Evolutionary conservation across 2,797 vertebrate species (phyloP).

Genomic region (Coregonus sp.): DNA sequence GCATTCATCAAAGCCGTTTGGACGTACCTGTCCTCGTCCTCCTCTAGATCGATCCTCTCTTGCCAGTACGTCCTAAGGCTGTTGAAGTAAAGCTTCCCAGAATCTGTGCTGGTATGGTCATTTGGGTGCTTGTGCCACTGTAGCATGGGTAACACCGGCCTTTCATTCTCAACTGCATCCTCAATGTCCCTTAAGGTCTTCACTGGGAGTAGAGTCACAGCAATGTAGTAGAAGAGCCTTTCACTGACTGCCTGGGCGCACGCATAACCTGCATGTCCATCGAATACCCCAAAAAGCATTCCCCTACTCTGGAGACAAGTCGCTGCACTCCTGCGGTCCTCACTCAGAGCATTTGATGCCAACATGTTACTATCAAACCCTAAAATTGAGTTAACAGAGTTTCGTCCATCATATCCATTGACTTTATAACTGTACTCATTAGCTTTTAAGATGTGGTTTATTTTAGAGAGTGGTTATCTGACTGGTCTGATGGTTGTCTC

Average conservation of each 20-base stretch:
- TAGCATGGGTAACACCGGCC: conserved; percentile 53
- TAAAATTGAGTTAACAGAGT: conserved; percentile 55
- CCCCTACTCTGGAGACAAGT: conserved; percentile 62
- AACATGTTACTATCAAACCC: conserved; percentile 72
- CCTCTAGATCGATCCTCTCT: conserved; percentile 44
- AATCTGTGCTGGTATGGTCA: conserved; percentile 52
- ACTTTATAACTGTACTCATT: conserved; percentile 64
- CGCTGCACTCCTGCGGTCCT: conserved; percentile 67
- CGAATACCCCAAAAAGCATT: conserved; percentile 65
- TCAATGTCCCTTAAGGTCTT: conserved; percentile 53
- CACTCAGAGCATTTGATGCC: conserved; percentile 61
- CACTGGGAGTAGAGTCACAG: conserved; percentile 56
- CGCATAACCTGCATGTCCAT: conserved; percentile 63
- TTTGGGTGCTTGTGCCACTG: conserved; percentile 71
- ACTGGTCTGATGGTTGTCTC: conserved; percentile 22
- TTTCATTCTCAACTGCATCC: conserved; percentile 58
- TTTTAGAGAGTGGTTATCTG: conserved; percentile 47
- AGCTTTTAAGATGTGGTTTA: conserved; percentile 61
- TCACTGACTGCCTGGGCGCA: conserved; percentile 69
- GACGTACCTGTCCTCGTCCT: conserved; percentile 32
- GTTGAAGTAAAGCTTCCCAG: conserved; percentile 49
- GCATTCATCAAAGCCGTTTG: conserved; percentile 55
- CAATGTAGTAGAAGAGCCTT: conserved; percentile 69
- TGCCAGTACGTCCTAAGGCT: conserved; percentile 70
- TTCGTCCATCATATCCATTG: conserved; percentile 41